phyloP scores from a whole-genome alignment of 2,113 vertebrate genomes.

The Sinocyclocheilus maitianheensis region DNA sequence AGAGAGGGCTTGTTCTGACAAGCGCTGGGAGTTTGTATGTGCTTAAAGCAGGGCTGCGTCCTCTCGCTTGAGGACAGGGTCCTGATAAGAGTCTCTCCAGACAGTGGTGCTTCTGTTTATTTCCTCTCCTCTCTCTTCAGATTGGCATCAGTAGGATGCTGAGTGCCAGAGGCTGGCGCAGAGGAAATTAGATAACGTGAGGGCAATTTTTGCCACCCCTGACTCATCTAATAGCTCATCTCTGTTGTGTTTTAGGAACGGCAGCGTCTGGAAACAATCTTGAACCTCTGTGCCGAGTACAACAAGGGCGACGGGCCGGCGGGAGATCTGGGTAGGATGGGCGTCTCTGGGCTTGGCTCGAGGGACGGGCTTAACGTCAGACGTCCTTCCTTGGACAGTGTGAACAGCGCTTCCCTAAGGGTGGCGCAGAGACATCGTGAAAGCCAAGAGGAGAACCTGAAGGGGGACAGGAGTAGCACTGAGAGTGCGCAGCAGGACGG shows the following conservation, averaged over 20 bases:
- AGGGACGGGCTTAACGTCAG: slow-evolving; percentile 42
- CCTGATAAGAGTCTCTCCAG: slow-evolving; percentile 44
- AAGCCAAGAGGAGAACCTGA: slow-evolving; percentile 88
- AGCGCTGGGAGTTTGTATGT: slow-evolving; percentile 7
- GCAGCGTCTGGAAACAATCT: slow-evolving; percentile 95
- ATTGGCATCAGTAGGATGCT: slow-evolving; percentile 36
- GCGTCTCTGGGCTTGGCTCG: slow-evolving; percentile 34
- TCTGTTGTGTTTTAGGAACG: slow-evolving; percentile 71
- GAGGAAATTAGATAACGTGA: slow-evolving; percentile 42
- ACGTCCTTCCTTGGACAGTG: slow-evolving; percentile 48
- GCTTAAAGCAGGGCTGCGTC: not conserved
- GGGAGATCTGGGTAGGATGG: slow-evolving; percentile 17
- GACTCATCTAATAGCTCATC: not conserved
- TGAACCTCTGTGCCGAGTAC: slow-evolving; percentile 94
- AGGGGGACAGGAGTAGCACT: slow-evolving; percentile 93
- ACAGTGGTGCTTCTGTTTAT: slow-evolving; percentile 15
- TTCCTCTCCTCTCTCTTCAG: slow-evolving; percentile 28
- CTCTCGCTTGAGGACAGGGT: not conserved
- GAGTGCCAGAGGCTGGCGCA: slow-evolving; percentile 16
- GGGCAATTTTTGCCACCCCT: slow-evolving; percentile 16
- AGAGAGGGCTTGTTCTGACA: slow-evolving; percentile 9
- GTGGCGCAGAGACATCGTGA: slow-evolving; percentile 72
- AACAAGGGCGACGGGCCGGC: slow-evolving; percentile 76
- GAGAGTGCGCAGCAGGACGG: slow-evolving; percentile 97
- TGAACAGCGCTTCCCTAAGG: slow-evolving; percentile 34